Percentiles rank a stretch among this genome's conserved stretches.
Evolutionary conservation across 2,888 invertebrate genomes (phyloP).

Genomic region (Ditula angustiorana): DNA sequence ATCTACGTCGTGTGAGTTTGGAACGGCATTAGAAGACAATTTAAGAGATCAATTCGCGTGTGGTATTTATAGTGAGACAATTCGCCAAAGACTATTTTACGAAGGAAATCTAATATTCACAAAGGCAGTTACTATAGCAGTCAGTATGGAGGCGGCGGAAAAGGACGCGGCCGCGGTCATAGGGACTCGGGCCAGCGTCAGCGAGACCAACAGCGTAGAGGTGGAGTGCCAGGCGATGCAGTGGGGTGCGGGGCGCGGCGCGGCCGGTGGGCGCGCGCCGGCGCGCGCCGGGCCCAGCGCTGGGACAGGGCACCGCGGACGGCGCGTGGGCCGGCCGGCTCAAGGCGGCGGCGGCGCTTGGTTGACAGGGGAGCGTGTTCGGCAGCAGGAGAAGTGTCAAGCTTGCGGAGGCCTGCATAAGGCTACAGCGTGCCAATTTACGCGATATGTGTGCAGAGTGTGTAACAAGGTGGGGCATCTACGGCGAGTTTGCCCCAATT

Average conservation of each 20-base stretch:
- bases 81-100: neutral
- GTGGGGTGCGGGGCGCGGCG: neutral
- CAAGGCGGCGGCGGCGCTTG: too few species aligned
- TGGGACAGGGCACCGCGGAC: too few species aligned
- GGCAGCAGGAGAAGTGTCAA: neutral
- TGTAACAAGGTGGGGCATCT: slow-evolving; percentile 10
- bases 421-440: neutral
- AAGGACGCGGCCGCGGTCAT: neutral
- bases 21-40: neutral
- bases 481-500: slow-evolving; percentile 1
- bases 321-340: neutral
- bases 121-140: neutral
- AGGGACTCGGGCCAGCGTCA: neutral
- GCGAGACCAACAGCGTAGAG: neutral
- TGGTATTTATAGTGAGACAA: neutral
- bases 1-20: neutral
- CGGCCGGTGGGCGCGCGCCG: neutral
- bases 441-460: slow-evolving; percentile 11
- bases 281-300: too few species aligned
- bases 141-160: neutral
- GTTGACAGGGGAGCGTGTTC: neutral
- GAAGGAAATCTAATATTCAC: neutral
- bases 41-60: neutral
- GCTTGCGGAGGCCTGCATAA: slow-evolving; percentile 2
- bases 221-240: neutral